Evolutionary conservation across 2,888 invertebrate genomes (phyloP).

Genomic region (Trichopria drosophilae): DNA sequence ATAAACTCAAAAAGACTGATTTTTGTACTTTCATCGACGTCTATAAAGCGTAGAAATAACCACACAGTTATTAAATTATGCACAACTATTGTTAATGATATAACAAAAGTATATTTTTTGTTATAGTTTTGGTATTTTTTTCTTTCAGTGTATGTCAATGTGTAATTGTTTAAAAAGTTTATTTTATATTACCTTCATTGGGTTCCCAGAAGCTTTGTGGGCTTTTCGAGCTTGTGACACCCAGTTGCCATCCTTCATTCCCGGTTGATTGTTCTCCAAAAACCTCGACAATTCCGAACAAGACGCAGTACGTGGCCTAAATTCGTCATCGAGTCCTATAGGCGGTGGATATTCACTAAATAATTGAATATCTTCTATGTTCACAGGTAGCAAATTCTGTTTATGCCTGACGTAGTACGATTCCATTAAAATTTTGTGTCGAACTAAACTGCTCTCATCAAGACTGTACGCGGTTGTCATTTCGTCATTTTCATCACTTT

Average conservation of each 20-base stretch:
- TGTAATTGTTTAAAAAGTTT: not conserved
- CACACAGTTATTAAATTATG: too few relatives aligned
- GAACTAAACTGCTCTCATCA: slow-evolving; percentile 47
- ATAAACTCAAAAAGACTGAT: too few relatives aligned
- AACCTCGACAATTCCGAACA: slow-evolving; percentile 46
- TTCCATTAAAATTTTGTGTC: slow-evolving; percentile 47
- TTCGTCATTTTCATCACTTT: slow-evolving; percentile 39
- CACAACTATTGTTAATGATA: too few relatives aligned
- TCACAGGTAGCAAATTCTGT: slow-evolving; percentile 42
- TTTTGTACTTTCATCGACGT: too few relatives aligned
- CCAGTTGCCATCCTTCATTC: slow-evolving; percentile 51
- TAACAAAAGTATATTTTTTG: too few relatives aligned
- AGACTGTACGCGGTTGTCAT: slow-evolving; percentile 38
- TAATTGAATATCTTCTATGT: slow-evolving; percentile 43
- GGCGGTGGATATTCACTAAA: slow-evolving; percentile 48
- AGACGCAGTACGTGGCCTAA: slow-evolving; percentile 15
- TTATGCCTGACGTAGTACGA: slow-evolving; percentile 45
- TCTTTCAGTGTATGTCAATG: not conserved
- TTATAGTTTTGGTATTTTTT: too few relatives aligned
- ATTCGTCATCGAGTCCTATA: slow-evolving; percentile 22
- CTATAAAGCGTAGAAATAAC: too few relatives aligned
- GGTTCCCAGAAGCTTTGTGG: slow-evolving; percentile 42
- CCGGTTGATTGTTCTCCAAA: too few relatives aligned
- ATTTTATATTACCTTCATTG: slow-evolving; percentile 42
- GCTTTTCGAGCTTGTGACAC: slow-evolving; percentile 47